Evolutionary conservation across 2,888 invertebrate genomes (phyloP), one percentile per base, ranked within the genome.

Genomic region (Phaonia tiefii): DNA sequence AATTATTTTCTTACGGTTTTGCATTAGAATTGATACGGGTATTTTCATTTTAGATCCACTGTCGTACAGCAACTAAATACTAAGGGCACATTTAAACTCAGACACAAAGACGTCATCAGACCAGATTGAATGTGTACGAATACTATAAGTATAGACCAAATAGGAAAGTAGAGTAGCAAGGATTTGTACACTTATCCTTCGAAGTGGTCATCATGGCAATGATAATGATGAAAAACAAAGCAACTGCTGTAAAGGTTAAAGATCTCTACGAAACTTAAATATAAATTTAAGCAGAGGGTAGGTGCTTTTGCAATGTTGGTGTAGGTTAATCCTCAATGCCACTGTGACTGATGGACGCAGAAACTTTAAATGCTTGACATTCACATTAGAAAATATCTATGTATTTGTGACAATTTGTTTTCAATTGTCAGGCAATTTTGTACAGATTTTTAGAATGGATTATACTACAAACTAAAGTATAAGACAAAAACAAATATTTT

Each of bases 31-130:
- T 49, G 49, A 49, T 49, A 49, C 7, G 49, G 49, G 49, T 31
- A 37, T 51, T n/a, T n/a, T n/a, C n/a, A 13, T 26, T 22, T 58
- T 39, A 20, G 26, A 11, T 20, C 20, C 17, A 66, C 71, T 76
- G 69, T 54, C 77, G 54, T 67, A 58, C 80, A 77, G 49, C 80
- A 70, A 70, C 73, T 84, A 60, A 74, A 70, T 71, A 54, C 70
- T 37, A 37, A 7, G 20, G 1, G 49, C 20, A 20, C 8, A 46
- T 20, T 15, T 1, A 20, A 49, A 49, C 7, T 44, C 44, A 17
- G 49, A 49, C 49, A 49, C 1, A 46, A 46, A 15, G 46, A 46
- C 17, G 37, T 37, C 10, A 17, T 46, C 46, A 46, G 46, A 15
- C 15, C 46, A 46, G 46, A 17, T 46, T 46, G 17, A 46, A 4